Evolutionary conservation across 1,140 invertebrate species (phyloP).

Genomic region (Diabrotica virgifera): DNA sequence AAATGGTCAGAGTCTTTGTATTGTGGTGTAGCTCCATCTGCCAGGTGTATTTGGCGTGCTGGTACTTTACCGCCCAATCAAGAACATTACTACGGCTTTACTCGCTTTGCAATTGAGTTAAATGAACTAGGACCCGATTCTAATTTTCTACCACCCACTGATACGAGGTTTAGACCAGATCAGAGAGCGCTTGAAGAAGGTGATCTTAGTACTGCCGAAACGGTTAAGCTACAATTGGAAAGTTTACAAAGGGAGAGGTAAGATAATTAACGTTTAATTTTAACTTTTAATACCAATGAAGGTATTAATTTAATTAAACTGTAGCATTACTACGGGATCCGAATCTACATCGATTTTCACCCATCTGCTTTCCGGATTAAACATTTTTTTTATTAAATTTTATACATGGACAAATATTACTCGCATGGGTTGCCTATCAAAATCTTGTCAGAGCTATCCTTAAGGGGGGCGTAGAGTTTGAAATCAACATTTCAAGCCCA

Average conservation of each 20-base stretch:
- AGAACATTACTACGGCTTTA: conserved; percentile 82
- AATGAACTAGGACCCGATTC: conserved; percentile 72
- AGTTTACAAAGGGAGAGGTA: conserved; percentile 63
- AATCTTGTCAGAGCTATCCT: too few species aligned
- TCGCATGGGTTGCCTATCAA: too few species aligned
- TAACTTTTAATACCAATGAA: too few species aligned
- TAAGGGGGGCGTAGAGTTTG: too few species aligned
- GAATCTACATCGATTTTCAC: too few species aligned
- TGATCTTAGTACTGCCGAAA: conserved; percentile 68
- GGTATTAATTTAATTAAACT: too few species aligned
- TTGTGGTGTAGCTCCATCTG: conserved; percentile 68
- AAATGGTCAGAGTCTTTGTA: conserved; percentile 82
- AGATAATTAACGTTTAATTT: neutral
- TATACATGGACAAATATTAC: too few species aligned
- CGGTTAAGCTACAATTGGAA: conserved; percentile 66
- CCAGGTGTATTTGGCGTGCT: conserved; percentile 73
- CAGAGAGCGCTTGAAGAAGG: conserved; percentile 73
- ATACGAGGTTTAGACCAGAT: conserved; percentile 62
- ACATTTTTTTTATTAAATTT: too few species aligned
- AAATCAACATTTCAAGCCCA: too few species aligned
- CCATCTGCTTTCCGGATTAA: too few species aligned
- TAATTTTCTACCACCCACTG: conserved; percentile 67
- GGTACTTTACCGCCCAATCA: conserved; percentile 77
- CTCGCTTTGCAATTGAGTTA: conserved; percentile 79
- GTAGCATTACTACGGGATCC: too few species aligned